Percentiles rank a stretch among this genome's conserved stretches.
These are phyloP conservation scores for Troilus luridus DNA, from an alignment of 2,888 invertebrate genomes.

Conservation along the genomic window DNA sequence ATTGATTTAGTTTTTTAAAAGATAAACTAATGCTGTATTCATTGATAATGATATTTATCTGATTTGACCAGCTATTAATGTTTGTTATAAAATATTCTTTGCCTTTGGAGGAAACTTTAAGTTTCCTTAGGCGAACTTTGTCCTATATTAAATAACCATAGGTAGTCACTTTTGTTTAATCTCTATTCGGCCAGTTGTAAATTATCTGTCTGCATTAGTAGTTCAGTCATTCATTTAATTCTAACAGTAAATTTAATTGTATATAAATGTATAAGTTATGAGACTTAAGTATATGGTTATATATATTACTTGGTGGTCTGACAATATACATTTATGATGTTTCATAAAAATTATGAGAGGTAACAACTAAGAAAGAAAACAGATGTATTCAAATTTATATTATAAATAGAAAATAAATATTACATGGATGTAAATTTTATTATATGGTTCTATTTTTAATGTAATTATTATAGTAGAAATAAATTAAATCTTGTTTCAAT, in stretches of 20 bases:
- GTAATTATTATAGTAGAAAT: constrained; percentile 36
- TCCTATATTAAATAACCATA: background rate
- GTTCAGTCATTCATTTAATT: background rate
- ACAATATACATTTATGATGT: constrained; percentile 55
- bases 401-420: constrained; percentile 54
- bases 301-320: constrained; percentile 54
- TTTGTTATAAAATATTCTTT: background rate
- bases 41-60: background rate
- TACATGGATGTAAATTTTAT: constrained; percentile 52
- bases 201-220: background rate
- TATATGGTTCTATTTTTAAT: constrained; percentile 55
- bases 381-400: constrained; percentile 47
- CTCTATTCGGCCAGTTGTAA: background rate
- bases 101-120: background rate
- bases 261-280: constrained; percentile 35
- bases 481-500: constrained; percentile 45
- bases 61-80: background rate
- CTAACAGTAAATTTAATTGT: background rate
- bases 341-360: constrained; percentile 11
- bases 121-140: background rate
- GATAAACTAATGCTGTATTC: background rate
- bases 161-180: constrained; percentile 16
- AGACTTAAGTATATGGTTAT: constrained; percentile 34
- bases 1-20: background rate
- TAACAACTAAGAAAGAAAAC: constrained; percentile 48